Base-by-base conservation (phyloP, 2,888 invertebrate species). In the Hypselothyrea guttata region DNA sequence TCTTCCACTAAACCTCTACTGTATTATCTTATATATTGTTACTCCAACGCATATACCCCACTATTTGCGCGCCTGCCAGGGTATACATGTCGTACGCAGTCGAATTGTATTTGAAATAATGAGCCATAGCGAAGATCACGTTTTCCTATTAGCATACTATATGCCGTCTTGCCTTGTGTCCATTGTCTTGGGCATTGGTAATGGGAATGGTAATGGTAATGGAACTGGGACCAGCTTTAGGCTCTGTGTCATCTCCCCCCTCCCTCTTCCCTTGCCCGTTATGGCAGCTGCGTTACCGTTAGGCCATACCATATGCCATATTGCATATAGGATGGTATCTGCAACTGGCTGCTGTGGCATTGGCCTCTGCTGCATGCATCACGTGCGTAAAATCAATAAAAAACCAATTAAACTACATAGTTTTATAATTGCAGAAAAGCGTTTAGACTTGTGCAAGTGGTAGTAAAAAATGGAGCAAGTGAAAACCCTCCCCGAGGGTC, bases 351-450 rank as follows among this genome's bases (percentile, higher is more conserved):
- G 7, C 15, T 27, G 8, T 13, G 8, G 16, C 40, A 7, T 27
- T 30, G 8, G 16, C 44, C n/a, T n/a, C n/a, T 47, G 16, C 22
- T 54, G 18, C 58, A 38, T 8, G 38, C 79, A 76, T 81, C 83
- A 75, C 83, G 81, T 81, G 81, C 81, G 81, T 81, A 70, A 68
- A 77, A 75, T 79, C 77, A 81, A 81, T 81, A 77, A 83, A 83
- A 81, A 68, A 71, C 81, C 77, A 83, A 81, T 81, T 81, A 83
- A 81, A 83, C 68, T 72, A 31, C 76, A 76, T 76, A 78, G 75
- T 83, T 81, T 79, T 72, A 83, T 81, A 81, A 81, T 83, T 83
- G 72, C 62, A 44, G 22, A 22, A 55, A 69, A 63, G 45, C 34
- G 53, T 48, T 57, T 40, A 48, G 30, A 45, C 34, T 60, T 35